Percentiles rank a stretch among this genome's conserved stretches.
These are phyloP conservation scores for Agrilus planipennis DNA, from an alignment of 1,140 invertebrate species.

Conservation along the genomic window DNA sequence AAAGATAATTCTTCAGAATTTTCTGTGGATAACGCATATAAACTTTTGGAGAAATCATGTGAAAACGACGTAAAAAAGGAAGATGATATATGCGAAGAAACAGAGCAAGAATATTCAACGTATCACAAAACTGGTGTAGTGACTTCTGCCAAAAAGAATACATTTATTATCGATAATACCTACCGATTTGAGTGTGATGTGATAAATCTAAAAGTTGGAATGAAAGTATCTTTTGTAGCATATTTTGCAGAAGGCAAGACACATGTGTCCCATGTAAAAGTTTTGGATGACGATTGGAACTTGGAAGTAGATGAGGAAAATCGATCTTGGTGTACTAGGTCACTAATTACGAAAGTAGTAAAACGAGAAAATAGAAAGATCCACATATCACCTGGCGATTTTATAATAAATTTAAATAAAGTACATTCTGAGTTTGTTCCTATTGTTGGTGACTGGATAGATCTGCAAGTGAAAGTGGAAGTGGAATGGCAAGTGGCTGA, in stretches of 20 bases:
- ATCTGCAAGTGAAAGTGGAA: constrained; percentile 42
- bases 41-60: neutral
- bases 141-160: constrained; percentile 5
- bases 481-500: constrained; percentile 39
- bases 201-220: constrained; percentile 13
- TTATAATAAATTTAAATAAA: constrained; percentile 25
- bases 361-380: constrained; percentile 18
- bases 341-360: constrained; percentile 23
- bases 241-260: constrained; percentile 8
- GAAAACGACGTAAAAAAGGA: neutral
- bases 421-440: constrained; percentile 37
- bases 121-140: constrained; percentile 10
- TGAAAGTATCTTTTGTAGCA: constrained; percentile 19
- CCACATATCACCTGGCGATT: constrained; percentile 17
- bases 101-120: constrained; percentile 1
- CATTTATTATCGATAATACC: constrained; percentile 13
- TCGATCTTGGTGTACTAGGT: constrained; percentile 18
- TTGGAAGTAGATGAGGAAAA: constrained; percentile 7
- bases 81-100: neutral
- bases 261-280: constrained; percentile 15
- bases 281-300: constrained; percentile 24
- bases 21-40: constrained; percentile 2
- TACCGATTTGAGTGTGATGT: constrained; percentile 16
- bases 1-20: neutral
- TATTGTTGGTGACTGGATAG: constrained; percentile 50